Base-by-base conservation (phyloP, 2,888 invertebrate genomes). In the Rhagonycha lutea region DNA sequence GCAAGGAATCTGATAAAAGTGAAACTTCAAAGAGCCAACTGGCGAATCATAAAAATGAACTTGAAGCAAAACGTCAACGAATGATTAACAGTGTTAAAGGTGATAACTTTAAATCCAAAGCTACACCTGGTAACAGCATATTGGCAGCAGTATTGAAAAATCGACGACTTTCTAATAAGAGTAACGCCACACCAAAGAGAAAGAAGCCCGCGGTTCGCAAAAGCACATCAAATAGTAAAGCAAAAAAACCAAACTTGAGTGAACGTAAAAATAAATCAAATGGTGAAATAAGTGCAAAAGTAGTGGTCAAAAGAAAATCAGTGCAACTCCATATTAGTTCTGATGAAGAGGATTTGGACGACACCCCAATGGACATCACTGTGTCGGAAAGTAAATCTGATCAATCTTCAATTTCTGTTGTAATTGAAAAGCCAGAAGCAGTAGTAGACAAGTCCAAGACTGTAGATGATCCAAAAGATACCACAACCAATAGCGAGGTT, bases 11-110 rank as follows among this genome's bases (percentile, higher is more conserved):
- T 11, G 61, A 14, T 47, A 60, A 18, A 62, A 14, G 23, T 14
- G 47, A 10, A 14, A 62, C 18, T 24, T 12, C 11, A 65, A 14
- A 7, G 4, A n/a, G 12, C 24, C 5, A 65, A 65, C 24, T 65
- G n/a, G 47, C n/a, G 26, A 65, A 65, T 24, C 62, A 61, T 9
- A 32, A 73, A 65, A n/a, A 1, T 63, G 23, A 85, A 75, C 73
- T 86, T 72, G 85, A 84, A 78, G 80, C 80, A 70, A 86, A 85
- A 78, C 81, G 85, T 23, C 79, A 83, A 70, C 72, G 86, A 47
- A 84, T 82, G 1, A 81, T 85, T 47, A 79, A 79, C 12, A n/a
- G n/a, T n/a, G 7, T 47, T n/a, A 47, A 47, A n/a, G n/a, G 8
- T 7, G n/a, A 47, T 47, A 81, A 80, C 24, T 79, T 85, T 18